Conservation (phyloP, 23 tunicate species). For the Oikopleura albicans region DNA sequence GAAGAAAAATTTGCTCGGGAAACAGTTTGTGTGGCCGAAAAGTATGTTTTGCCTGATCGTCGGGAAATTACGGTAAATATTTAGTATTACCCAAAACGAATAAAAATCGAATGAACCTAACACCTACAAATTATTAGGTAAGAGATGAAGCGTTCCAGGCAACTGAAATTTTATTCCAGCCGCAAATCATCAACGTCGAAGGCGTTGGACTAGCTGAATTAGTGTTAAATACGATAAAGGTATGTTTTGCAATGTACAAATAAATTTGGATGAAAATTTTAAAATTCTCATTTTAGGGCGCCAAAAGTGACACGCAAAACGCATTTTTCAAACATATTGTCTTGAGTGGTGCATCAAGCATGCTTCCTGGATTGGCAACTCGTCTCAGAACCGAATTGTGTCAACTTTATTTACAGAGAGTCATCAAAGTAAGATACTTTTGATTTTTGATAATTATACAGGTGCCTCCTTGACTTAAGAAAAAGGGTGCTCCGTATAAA, state of each 20-base stretch:
- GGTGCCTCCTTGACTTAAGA: no score
- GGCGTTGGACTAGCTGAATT: constrained; percentile 70
- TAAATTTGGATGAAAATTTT: neutral
- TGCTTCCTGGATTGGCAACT: constrained; percentile 92
- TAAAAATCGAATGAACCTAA: neutral
- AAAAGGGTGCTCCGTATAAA: no score
- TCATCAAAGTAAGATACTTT: constrained; percentile 40
- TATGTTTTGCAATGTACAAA: constrained; percentile 69
- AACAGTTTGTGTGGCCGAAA: constrained; percentile 75
- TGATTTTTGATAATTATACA: neutral
- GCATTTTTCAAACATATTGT: constrained; percentile 98
- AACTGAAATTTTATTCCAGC: constrained; percentile 93
- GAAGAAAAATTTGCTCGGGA: constrained; percentile 77
- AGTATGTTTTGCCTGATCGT: constrained; percentile 90
- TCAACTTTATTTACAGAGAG: constrained; percentile 74
- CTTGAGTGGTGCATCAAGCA: constrained; percentile 81
- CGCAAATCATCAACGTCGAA: constrained; percentile 85
- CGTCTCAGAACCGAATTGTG: constrained; percentile 84
- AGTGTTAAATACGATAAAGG: constrained; percentile 84
- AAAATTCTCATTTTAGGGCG: neutral
- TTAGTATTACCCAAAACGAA: neutral
- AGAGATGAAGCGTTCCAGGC: constrained; percentile 88
- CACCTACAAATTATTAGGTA: constrained; percentile 15
- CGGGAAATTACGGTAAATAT: constrained; percentile 31
- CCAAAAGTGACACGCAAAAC: constrained; percentile 24